Evolutionary conservation across 2,888 invertebrate species (phyloP), one percentile per base, ranked within the genome.

Genomic region (Pocota personata): DNA sequence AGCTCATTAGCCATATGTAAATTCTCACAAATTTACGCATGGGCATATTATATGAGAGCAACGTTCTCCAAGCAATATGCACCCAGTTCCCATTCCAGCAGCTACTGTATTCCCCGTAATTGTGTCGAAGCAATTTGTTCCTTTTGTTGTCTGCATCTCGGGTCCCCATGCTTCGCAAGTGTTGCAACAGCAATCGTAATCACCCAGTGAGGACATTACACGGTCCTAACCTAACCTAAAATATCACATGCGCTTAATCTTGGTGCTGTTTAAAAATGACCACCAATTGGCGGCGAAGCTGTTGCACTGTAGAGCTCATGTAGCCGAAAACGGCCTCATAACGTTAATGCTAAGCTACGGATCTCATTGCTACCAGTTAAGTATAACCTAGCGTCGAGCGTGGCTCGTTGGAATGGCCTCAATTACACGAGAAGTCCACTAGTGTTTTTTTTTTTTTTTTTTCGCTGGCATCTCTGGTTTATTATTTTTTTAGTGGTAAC

Each of bases 281-380:
- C 76, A 62, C 71, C 50, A 62, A 52, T 69, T 58, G 58, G 21
- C 27, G 10, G 14, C 12, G n/a, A n/a, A 10, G 14, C 55, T n/a
- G 10, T 8, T 10, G 19, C 2, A 37, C 16, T 48, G 46, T 6
- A n/a, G 30, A 58, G 58, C 48, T 30, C 58, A 72, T 32, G 32
- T 16, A 16, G 32, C 55, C 75, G 3, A 80, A 83, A 71, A 86
- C 71, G 43, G 76, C 75, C 58, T 60, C 86, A 72, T 86, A 80
- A 80, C 76, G 75, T 76, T 86, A 86, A 86, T 86, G 72, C 60
- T 72, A 60, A 82, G 72, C 80, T 72, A 86, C 76, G 71, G 76
- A 82, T 82, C 86, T 80, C 86, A 86, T 86, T 86, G 86, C 86
- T 86, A 86, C 86, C 86, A 86, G 80, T 86, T 86, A 86, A 86